Percentiles rank a stretch among this genome's conserved stretches.
Evolutionary conservation across 2,113 vertebrate species (phyloP).

Genomic region (Campylomormyrus numenius): DNA sequence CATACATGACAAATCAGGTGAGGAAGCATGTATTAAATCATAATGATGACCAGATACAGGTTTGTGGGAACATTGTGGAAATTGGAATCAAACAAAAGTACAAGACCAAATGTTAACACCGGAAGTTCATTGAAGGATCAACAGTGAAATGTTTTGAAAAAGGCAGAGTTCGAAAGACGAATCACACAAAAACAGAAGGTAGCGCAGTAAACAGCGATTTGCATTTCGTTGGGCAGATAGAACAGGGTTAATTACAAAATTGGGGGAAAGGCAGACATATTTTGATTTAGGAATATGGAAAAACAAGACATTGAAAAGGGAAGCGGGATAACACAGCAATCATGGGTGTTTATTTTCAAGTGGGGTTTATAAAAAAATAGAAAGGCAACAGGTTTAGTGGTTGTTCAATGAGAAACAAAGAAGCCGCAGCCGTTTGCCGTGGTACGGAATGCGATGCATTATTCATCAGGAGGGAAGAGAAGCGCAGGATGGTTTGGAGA

Average conservation of each 20-base stretch:
- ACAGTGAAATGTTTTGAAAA: not conserved
- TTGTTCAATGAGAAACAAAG: conserved; percentile 30
- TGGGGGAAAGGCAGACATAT: not conserved
- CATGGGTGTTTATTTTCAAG: conserved; percentile 34
- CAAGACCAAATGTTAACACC: not conserved
- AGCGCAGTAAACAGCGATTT: not conserved
- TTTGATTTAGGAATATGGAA: conserved; percentile 16
- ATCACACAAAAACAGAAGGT: not conserved
- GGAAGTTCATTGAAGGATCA: not conserved
- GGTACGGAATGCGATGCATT: conserved; percentile 31
- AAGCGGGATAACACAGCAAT: conserved; percentile 29
- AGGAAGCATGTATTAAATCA: not conserved
- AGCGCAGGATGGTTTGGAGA: conserved; percentile 31
- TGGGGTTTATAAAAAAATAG: conserved; percentile 24
- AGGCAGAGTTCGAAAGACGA: not conserved
- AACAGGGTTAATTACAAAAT: not conserved
- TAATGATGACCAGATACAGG: not conserved
- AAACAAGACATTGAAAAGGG: conserved; percentile 30
- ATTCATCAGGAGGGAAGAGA: conserved; percentile 37
- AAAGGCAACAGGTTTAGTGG: conserved; percentile 7
- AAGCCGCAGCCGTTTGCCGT: not conserved
- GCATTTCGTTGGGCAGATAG: not conserved
- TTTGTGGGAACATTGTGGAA: not conserved
- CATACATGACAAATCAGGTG: not conserved
- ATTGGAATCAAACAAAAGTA: not conserved